These are phyloP conservation scores for Acrocephalus scirpaceus DNA, from an alignment of 2,797 vertebrate species.

Conservation along the genomic window DNA sequence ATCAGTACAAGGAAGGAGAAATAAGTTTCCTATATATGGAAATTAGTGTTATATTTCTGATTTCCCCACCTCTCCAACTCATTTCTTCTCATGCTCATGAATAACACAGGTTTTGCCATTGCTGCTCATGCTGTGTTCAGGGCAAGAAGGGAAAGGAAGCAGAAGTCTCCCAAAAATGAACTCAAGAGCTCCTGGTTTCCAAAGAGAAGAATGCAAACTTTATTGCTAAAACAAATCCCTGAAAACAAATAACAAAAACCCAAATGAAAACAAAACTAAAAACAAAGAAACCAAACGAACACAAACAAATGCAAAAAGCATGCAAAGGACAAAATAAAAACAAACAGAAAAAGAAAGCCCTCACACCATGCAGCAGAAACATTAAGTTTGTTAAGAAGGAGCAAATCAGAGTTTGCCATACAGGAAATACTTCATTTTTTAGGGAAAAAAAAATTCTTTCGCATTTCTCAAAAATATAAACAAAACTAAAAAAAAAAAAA, in stretches of 20 bases:
- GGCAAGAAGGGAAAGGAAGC: neutral
- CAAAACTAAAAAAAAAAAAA: neutral
- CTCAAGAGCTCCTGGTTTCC: neutral
- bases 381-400: neutral
- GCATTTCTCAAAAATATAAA: neutral
- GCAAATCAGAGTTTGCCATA: neutral
- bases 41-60: neutral
- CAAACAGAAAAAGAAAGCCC: neutral
- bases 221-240: neutral
- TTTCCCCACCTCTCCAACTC: neutral
- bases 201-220: neutral
- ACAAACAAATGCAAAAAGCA: neutral
- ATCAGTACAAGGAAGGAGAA: neutral
- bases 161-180: neutral
- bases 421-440: neutral
- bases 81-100: neutral
- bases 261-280: neutral
- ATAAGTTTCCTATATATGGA: neutral
- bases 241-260: neutral
- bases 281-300: neutral
- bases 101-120: neutral
- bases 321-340: neutral
- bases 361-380: fast-evolving
- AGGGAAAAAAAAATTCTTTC: neutral
- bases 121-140: neutral